Conservation (phyloP, 2,797 vertebrate species). For the Sorex maritimensis region DNA sequence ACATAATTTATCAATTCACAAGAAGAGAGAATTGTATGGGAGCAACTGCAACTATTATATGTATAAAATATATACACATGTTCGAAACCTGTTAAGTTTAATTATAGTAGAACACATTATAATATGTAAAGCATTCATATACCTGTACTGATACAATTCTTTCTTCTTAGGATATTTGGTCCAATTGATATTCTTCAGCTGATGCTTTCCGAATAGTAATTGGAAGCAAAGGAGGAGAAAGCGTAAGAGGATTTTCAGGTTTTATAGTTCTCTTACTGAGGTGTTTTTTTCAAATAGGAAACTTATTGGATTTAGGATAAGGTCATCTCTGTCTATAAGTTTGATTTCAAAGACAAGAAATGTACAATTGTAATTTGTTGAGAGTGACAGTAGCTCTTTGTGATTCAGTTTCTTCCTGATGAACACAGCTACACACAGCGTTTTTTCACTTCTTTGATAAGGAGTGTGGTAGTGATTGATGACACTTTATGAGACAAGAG, state of each 20-base stretch:
- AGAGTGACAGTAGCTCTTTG: slow-evolving; percentile 70
- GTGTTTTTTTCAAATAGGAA: slow-evolving; percentile 38
- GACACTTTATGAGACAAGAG: not conserved
- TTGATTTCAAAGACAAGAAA: slow-evolving; percentile 77
- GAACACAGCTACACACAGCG: not conserved
- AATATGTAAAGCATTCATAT: slow-evolving; percentile 40
- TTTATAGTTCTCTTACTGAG: slow-evolving; percentile 68
- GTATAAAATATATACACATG: not conserved
- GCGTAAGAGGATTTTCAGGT: slow-evolving; percentile 41
- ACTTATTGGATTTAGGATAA: slow-evolving; percentile 62
- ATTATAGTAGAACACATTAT: not conserved
- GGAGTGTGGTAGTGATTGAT: slow-evolving; percentile 30
- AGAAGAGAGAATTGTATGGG: too few relatives aligned
- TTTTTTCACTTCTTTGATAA: slow-evolving; percentile 60
- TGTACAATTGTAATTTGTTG: slow-evolving; percentile 60
- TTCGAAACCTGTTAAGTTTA: not conserved
- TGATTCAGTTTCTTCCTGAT: slow-evolving; percentile 67
- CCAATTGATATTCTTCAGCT: not conserved
- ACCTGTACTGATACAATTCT: slow-evolving; percentile 26
- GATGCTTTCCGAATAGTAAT: not conserved
- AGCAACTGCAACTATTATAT: not conserved
- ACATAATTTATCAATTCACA: too few relatives aligned
- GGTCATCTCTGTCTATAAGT: slow-evolving; percentile 66
- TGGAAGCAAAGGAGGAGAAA: slow-evolving; percentile 56
- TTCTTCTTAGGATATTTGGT: slow-evolving; percentile 1